Percentiles rank a stretch among this genome's conserved stretches.
These are phyloP conservation scores for Schizothorax lantsangensis DNA, from an alignment of 2,797 vertebrate genomes.

Conservation along the genomic window DNA sequence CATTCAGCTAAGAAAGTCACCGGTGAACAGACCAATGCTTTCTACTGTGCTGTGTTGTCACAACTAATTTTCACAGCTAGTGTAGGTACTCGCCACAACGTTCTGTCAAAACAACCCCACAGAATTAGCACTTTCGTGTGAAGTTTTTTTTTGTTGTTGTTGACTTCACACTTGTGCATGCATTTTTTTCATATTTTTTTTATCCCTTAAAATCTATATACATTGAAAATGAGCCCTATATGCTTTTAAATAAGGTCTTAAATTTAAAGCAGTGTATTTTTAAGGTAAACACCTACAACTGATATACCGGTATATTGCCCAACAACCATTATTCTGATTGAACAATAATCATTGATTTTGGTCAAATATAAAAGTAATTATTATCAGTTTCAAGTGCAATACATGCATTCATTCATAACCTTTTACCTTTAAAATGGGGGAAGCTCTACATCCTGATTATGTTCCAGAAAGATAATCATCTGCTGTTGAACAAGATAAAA, in stretches of 20 bases:
- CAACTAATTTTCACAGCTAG: background rate
- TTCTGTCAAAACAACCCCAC: background rate
- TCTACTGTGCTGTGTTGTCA: background rate
- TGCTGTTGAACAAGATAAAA: slow-evolving; percentile 58
- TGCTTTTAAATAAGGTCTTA: background rate
- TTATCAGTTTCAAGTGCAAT: background rate
- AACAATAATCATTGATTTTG: background rate
- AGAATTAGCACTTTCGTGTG: background rate
- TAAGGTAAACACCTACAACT: background rate
- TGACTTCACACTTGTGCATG: background rate
- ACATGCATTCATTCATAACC: slow-evolving; percentile 70
- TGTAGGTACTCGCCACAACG: background rate
- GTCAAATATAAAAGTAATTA: background rate
- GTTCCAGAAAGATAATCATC: slow-evolving; percentile 62
- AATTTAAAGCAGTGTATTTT: background rate
- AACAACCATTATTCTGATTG: background rate
- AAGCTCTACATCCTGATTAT: slow-evolving; percentile 68
- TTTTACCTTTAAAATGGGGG: slow-evolving; percentile 70
- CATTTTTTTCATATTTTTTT: background rate
- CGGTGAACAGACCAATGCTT: background rate
- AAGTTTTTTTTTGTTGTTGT: background rate
- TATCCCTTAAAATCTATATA: background rate
- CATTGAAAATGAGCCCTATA: background rate
- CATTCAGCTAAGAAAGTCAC: background rate
- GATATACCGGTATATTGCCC: background rate